These are phyloP conservation scores for Microchirus variegatus DNA, from an alignment of 2,797 vertebrate genomes.

Conservation along the genomic window DNA sequence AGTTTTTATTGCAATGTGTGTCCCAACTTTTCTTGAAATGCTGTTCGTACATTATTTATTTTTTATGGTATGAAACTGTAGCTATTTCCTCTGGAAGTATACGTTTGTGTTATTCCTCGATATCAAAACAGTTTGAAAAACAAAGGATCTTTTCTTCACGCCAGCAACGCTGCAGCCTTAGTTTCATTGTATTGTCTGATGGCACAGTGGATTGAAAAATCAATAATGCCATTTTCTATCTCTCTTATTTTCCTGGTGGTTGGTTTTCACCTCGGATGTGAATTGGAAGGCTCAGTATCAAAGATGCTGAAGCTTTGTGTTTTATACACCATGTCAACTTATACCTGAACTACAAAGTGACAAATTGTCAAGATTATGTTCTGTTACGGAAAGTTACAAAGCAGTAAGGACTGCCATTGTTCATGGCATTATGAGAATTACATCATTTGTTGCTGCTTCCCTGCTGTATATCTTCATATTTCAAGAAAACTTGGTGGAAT, in stretches of 20 bases:
- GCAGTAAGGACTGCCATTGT: no score
- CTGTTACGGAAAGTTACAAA: no score
- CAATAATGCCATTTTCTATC: conserved; percentile 18
- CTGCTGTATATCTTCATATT: conserved; percentile 1
- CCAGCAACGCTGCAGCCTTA: conserved; percentile 8
- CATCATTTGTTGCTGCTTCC: no score
- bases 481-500: not conserved
- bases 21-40: no score
- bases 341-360: not conserved
- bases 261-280: not conserved
- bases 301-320: not conserved
- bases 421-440: no score
- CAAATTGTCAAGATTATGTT: no score
- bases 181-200: conserved; percentile 25
- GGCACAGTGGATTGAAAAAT: conserved; percentile 23
- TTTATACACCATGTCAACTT: not conserved
- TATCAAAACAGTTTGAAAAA: not conserved
- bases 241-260: not conserved
- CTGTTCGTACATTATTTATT: not conserved
- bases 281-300: conserved; percentile 6
- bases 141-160: not conserved
- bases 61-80: not conserved
- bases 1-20: no score
- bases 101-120: conserved; percentile 4
- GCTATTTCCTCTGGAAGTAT: not conserved